Base-by-base conservation (phyloP, 2,888 invertebrate species). In the Cephus runcator region DNA sequence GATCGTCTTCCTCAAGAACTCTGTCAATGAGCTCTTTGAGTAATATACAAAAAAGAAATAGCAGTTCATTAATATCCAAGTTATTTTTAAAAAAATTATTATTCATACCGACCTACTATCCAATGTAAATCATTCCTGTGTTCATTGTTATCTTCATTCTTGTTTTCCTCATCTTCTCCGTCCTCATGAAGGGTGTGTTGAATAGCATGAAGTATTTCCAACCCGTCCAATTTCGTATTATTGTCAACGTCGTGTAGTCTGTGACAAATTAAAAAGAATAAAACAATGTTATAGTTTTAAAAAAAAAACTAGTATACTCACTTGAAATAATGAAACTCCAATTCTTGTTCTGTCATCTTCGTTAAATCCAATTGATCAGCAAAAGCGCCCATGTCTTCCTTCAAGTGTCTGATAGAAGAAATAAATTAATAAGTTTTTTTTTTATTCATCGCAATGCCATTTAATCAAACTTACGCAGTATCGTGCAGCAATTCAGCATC, bases 231-330 rank as follows among this genome's bases (percentile, higher is more conserved):
- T 87, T 95, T 96, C 1, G 95, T 96, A 90, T 98, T 98, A 88
- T 96, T 96, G 89, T 98, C 98, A 82, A 95, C 95, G 90, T 98
- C 98, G 87, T 98, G 98, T 31, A 96, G 92, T 79, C 93, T 93
- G 81, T 34, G 23, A 69, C 40, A 40, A 40, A 15, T 15, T 4
- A 15, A 40, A 40, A 40, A 15, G 15, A 15, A 6, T 15, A 15
- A 40, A 40, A 40, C 15, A 6, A 15, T 15, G 40, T 15, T 40
- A 15, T 1, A 15, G 15, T 6, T 71, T 69, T 0, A 9, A 74
- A n/a, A 15, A 23, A 34, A 68, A 68, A 12, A 0, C 1, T 36
- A 69, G 34, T 73, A 33, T 34, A 86, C 88, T 84, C 85, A 94
- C 92, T 96, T 95, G 90, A 97, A 97, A 88, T 97, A 97, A 90